Base-by-base conservation (phyloP, 2,888 invertebrate species). In the Chrysina gloriosa region DNA sequence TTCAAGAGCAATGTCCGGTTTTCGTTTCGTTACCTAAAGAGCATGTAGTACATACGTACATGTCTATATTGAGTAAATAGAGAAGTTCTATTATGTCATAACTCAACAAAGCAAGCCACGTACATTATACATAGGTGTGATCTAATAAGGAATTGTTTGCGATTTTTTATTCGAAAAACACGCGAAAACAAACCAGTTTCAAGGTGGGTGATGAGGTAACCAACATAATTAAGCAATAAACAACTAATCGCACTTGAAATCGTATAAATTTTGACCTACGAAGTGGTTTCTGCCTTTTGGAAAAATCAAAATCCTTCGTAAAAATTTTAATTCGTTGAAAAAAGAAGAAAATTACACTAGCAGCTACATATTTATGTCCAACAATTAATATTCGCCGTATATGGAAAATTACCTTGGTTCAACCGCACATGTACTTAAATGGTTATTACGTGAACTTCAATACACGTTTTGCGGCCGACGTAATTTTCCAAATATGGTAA, bases 361-460 rank as follows among this genome's bases (percentile, higher is more conserved):
- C 6, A 11, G 4, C 7, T 4, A 19, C 21, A 34, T 4, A 21
- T 19, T 3, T 16, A 31, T 54, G 36, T 11, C 7, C 11, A 50
- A 4, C 29, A 50, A 56, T 56, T 56, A 56, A 56, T 36, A 56
- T 36, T 11, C n/a, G 14, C 56, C 56, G n/a, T 56, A 36, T 36
- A 56, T 56, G 56, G 56, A 31, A 56, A 56, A 56, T 36, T 56
- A 21, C 56, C 56, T 56, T 56, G 56, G 21, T 25, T 21, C 36
- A 21, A 23, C 9, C 16, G 52, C 23, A 52, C 29, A 56, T 36
- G n/a, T 36, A 39, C 56, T 36, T 56, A 56, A 56, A 56, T 56
- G 56, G 56, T 31, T 56, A 36, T 36, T 36, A 56, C 23, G 16
- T 36, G 36, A 56, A 56, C 39, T 23, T 56, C 21, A 36, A 21